phyloP scores from a whole-genome alignment of 2,113 vertebrate species.

The Sinocyclocheilus grahami region DNA sequence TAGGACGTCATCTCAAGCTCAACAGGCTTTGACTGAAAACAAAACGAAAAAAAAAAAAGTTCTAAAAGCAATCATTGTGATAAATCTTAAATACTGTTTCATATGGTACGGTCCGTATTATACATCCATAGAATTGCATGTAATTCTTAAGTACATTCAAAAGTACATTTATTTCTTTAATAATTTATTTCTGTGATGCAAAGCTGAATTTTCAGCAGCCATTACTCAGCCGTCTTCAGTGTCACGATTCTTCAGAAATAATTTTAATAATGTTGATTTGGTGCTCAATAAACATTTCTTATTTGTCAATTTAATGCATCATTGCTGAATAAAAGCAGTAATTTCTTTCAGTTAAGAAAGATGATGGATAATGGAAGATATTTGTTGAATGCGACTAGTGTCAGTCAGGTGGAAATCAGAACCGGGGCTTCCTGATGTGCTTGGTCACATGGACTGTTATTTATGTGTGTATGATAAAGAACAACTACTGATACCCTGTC shows the following conservation, averaged over 20 bases:
- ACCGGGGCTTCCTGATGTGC: background rate
- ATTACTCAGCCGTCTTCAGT: too few relatives aligned
- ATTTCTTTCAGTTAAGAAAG: background rate
- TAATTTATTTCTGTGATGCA: too few relatives aligned
- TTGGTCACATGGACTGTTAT: background rate
- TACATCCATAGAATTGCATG: background rate
- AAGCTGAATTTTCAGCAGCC: too few relatives aligned
- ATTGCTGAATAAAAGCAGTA: background rate
- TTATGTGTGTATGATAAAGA: slow-evolving; percentile 12
- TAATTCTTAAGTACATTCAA: too few relatives aligned
- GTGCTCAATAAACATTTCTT: background rate
- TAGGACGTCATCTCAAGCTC: background rate
- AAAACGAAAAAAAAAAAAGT: background rate
- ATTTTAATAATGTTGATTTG: background rate
- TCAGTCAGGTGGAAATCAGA: background rate
- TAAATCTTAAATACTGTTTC: background rate
- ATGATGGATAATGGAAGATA: background rate
- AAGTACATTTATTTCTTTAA: too few relatives aligned
- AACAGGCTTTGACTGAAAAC: background rate
- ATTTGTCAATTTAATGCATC: background rate
- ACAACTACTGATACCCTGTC: slow-evolving; percentile 15
- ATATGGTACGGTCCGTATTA: background rate
- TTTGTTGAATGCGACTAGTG: background rate
- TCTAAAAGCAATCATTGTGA: slow-evolving; percentile 4
- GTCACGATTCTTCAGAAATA: too few relatives aligned